phyloP scores from a whole-genome alignment of 2,888 invertebrate species.

The Tholera decimalis region DNA sequence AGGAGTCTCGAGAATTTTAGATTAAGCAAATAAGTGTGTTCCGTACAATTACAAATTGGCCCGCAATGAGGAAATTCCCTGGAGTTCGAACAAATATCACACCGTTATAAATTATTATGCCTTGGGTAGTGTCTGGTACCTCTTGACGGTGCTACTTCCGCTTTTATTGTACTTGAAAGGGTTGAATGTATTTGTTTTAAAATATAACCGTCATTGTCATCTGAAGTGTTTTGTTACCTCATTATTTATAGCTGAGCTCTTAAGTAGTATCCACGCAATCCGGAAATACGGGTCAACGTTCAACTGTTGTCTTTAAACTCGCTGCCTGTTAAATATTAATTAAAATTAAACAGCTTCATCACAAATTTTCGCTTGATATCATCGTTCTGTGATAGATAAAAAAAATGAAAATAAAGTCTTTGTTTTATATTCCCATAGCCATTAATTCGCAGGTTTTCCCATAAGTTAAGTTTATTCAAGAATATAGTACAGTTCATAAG shows the following conservation, averaged over 20 bases:
- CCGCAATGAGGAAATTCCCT: slow-evolving; percentile 59
- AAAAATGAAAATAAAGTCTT: too few species aligned
- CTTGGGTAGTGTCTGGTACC: slow-evolving; percentile 24
- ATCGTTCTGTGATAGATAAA: too few species aligned
- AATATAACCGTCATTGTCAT: slow-evolving; percentile 51
- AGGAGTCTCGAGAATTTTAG: slow-evolving; percentile 68
- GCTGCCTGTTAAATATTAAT: slow-evolving; percentile 6
- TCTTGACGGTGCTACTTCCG: slow-evolving; percentile 47
- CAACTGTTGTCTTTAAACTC: background rate
- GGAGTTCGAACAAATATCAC: slow-evolving; percentile 53
- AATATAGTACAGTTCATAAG: slow-evolving; percentile 27
- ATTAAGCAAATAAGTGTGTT: slow-evolving; percentile 70
- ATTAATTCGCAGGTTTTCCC: slow-evolving; percentile 27
- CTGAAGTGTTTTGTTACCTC: slow-evolving; percentile 50
- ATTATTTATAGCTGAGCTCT: slow-evolving; percentile 45
- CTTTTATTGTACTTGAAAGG: slow-evolving; percentile 55
- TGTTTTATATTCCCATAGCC: slow-evolving; percentile 37
- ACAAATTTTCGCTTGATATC: too few species aligned
- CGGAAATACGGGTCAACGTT: slow-evolving; percentile 9
- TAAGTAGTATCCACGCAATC: slow-evolving; percentile 18
- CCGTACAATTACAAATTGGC: slow-evolving; percentile 68
- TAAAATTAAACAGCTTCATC: background rate
- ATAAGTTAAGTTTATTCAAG: slow-evolving; percentile 29
- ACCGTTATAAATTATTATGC: slow-evolving; percentile 60
- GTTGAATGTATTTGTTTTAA: slow-evolving; percentile 49